A percentile compares a stretch with the other conserved stretches of the same genome.
Conservation (phyloP, 1,140 invertebrate genomes). For the Drosophila nebulosa region DNA sequence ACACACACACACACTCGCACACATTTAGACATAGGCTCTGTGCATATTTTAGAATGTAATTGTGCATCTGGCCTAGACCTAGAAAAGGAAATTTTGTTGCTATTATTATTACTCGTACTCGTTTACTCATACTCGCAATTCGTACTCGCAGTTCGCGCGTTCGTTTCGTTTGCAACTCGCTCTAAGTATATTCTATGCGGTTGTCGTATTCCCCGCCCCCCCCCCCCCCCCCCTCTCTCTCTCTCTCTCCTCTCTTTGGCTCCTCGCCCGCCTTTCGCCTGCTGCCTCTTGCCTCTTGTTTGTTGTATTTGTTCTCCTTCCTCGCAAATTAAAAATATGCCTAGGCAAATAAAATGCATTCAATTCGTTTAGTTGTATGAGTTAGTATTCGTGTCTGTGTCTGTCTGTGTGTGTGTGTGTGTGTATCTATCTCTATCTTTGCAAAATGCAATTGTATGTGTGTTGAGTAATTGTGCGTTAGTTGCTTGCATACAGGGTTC, state of each 20-base stretch:
- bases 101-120: slow-evolving; percentile 68
- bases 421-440: slow-evolving; percentile 6
- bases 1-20: not conserved
- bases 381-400: not conserved
- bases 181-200: not conserved
- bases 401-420: not conserved
- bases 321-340: slow-evolving; percentile 78
- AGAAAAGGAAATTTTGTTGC: slow-evolving; percentile 81
- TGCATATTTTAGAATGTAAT: slow-evolving; percentile 81
- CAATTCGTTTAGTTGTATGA: slow-evolving; percentile 30
- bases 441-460: slow-evolving; percentile 16
- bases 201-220: not conserved
- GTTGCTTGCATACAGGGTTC: slow-evolving; percentile 50
- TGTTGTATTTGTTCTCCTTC: slow-evolving; percentile 77
- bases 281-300: slow-evolving; percentile 12
- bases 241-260: not conserved
- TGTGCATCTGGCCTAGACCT: slow-evolving; percentile 81
- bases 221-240: not conserved
- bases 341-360: slow-evolving; percentile 73
- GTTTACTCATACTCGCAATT: slow-evolving; percentile 40
- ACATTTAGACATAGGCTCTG: slow-evolving; percentile 33
- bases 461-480: slow-evolving; percentile 53
- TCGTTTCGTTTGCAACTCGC: slow-evolving; percentile 9
- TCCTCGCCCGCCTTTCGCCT: not conserved
- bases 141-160: slow-evolving; percentile 22